phyloP scores from a whole-genome alignment of 2,888 invertebrate species.

The Drosophila nigricruria region DNA sequence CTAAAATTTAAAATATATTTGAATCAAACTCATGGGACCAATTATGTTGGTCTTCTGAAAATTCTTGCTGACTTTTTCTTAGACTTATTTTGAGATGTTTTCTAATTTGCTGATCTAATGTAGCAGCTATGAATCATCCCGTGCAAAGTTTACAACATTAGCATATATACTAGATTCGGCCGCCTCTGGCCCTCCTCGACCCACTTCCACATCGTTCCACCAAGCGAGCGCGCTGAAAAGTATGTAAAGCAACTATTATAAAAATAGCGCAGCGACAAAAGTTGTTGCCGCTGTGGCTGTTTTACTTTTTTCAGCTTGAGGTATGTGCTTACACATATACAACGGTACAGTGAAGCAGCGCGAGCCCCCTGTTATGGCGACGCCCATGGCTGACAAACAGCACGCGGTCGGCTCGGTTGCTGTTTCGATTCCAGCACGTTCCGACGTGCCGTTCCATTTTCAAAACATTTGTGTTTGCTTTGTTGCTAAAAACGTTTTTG shows the following conservation, averaged over 20 bases:
- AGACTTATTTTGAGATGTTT: constrained; percentile 5
- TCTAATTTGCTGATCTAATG: constrained; percentile 16
- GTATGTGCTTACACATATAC: constrained; percentile 2
- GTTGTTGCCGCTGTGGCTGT: constrained; percentile 15
- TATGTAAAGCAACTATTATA: constrained; percentile 45
- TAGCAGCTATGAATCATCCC: constrained; percentile 13
- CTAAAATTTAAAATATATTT: background rate
- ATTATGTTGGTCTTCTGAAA: background rate
- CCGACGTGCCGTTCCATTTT: constrained; percentile 43
- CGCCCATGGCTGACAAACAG: constrained; percentile 4
- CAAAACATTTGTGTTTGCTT: constrained; percentile 42
- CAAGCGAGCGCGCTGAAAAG: constrained; percentile 43
- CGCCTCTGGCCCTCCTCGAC: background rate
- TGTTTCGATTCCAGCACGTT: constrained; percentile 51
- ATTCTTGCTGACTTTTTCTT: background rate
- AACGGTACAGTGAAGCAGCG: background rate
- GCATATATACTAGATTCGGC: constrained; percentile 15
- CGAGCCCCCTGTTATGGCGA: background rate
- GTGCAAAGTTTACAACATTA: constrained; percentile 26
- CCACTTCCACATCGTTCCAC: background rate
- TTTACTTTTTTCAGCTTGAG: constrained; percentile 12
- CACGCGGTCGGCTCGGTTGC: constrained; percentile 35
- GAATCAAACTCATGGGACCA: background rate
- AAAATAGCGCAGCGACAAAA: constrained; percentile 44
- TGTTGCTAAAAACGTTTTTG: constrained; percentile 61